Base-by-base conservation (phyloP, 2,113 vertebrate genomes). In the Sinocyclocheilus maitianheensis region DNA sequence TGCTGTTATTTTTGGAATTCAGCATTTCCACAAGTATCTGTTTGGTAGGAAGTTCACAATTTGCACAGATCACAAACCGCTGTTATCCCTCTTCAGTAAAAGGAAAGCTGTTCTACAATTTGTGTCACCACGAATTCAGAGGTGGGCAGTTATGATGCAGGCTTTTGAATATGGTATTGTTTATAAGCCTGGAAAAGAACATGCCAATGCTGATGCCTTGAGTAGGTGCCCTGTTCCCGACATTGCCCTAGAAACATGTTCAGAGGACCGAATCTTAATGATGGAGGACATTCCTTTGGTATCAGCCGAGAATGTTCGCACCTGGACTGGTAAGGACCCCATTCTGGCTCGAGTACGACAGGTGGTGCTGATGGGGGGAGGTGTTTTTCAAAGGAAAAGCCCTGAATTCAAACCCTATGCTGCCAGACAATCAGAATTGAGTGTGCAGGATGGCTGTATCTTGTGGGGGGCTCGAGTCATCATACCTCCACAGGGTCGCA, bases 111-210 rank as follows among this genome's bases (percentile, higher is more conserved):
- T 62, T 2, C 58, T 1, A 0, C 58, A 62, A 22, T 10, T 62
- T 8, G 26, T 26, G 20, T 62, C 58, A n/a, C 58, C 58, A 3
- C 2, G 8, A n/a, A 22, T 62, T 9, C 58, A 87, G 14, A 1
- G 62, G 6, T 87, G 87, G 86, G 82, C 77, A 10, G 34, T 75
- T 2, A 63, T 63, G 7, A 46, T 88, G 51, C 43, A 85, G 84
- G 77, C 82, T 2, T 90, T 85, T 40, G 87, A 88, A 22, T 88
- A 88, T 5, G 60, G 16, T n/a, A 84, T 88, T 7, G 20, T 84
- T 1, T 88, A 86, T 26, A 90, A 88, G 37, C 80, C 77, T 40
- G 81, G 87, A 0, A 81, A 88, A 24, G 13, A 75, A 4, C 87
- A 81, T 26, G 53, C 48, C 10, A 88, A 88, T 14, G 65, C 58